Conservation (phyloP, 2,113 vertebrate species). For the Craseonycteris thonglongyai region DNA sequence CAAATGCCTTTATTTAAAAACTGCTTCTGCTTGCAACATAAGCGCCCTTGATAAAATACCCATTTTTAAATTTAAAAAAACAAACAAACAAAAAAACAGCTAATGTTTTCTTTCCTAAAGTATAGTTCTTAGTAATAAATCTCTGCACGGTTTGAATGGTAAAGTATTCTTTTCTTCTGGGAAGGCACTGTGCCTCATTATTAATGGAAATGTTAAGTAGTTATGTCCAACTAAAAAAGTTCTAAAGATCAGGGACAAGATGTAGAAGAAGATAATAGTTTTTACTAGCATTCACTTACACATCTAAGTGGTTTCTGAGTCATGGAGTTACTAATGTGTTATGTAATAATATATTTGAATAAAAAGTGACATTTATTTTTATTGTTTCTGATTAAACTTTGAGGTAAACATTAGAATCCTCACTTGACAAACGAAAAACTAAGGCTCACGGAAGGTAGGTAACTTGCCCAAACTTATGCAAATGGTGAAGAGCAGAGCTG, state of each 20-base stretch:
- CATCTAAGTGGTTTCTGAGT: background rate
- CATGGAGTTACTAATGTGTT: background rate
- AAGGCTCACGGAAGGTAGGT: background rate
- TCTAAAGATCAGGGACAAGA: background rate
- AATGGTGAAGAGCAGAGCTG: background rate
- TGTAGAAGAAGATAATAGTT: background rate
- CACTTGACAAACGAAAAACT: background rate
- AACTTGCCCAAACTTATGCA: background rate
- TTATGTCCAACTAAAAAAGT: background rate
- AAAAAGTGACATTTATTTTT: background rate
- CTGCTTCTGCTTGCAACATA: background rate
- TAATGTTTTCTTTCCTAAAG: background rate
- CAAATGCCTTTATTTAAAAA: background rate
- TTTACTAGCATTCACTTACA: background rate
- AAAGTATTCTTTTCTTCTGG: background rate
- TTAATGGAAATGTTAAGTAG: background rate
- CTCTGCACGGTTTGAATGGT: background rate
- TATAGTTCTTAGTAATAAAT: background rate
- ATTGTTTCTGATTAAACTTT: background rate
- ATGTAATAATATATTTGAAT: background rate
- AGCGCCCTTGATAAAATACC: background rate
- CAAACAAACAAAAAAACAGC: too few relatives aligned
- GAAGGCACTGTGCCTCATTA: slow-evolving; percentile 12
- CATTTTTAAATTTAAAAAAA: background rate
- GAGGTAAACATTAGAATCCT: background rate